Base-by-base conservation (phyloP, 2,113 vertebrate species). In the Hipposideros armiger region DNA sequence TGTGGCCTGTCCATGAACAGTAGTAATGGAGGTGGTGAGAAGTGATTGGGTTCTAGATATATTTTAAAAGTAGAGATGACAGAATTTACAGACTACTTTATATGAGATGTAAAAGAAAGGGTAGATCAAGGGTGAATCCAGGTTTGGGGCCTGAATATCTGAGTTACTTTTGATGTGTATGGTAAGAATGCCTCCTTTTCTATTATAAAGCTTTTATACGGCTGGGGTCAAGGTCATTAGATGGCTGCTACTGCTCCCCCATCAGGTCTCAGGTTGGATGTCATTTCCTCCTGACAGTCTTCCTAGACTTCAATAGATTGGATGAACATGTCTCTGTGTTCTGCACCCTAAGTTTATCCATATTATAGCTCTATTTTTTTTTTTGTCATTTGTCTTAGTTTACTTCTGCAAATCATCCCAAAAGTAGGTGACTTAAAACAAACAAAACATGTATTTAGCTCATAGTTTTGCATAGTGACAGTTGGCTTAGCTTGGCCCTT, bases 71-170 rank as follows among this genome's bases (percentile, higher is more conserved):
- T 22, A 84, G 42, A 91, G 42, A 85, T 50, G 64, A 87, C 62
- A 87, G 47, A 64, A 96, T 81, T 85, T 85, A 74, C 52, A 70
- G 42, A 80, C 56, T 50, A 92, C 69, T 73, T 74, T 32, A 66
- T 40, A 11, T 73, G 28, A 73, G 13, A 60, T 47, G 20, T 60
- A 64, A 78, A 66, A 85, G 28, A 52, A 76, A 90, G n/a, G 64
- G 14, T 47, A 28, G 36, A 85, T 78, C 47, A 80, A 72, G 16
- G 28, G 8, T 32, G 10, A 82, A 24, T 50, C 4, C 30, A 87
- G 58, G 13, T 7, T 74, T 74, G 54, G 26, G 47, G n/a, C 19
- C 47, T 91, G 54, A 70, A 69, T 74, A 86, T 66, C 42, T 58
- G 47, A 54, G 24, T 28, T 66, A 52, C 14, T 47, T 54, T 67